phyloP scores from a whole-genome alignment of 92 coral and sea anemone genomes.

The Palythoa grandis region DNA sequence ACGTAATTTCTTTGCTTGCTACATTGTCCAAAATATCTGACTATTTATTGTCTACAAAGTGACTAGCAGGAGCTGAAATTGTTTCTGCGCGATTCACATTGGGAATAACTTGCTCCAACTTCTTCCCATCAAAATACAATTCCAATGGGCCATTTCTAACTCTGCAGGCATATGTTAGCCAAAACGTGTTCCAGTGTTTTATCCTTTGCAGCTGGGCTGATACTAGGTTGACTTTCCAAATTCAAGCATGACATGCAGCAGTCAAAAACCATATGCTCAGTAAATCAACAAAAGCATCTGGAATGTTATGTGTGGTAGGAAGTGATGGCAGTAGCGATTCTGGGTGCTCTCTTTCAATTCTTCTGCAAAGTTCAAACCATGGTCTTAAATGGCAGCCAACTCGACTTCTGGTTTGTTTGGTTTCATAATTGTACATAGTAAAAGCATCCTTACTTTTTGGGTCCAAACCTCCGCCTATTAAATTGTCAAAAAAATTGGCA shows the following conservation, averaged over 20 bases:
- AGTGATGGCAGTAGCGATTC: conserved; percentile 40
- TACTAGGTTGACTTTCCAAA: neutral
- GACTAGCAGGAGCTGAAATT: conserved; percentile 42
- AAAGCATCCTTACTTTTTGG: conserved; percentile 33
- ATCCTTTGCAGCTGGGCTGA: conserved; percentile 48
- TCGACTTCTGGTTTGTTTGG: conserved; percentile 32
- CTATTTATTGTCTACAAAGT: neutral
- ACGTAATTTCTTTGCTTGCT: neutral
- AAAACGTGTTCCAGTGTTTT: conserved; percentile 22
- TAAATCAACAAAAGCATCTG: conserved; percentile 39
- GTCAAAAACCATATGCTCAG: neutral
- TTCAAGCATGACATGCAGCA: neutral
- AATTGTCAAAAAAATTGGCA: no score
- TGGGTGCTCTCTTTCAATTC: neutral
- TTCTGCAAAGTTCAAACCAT: conserved; percentile 37
- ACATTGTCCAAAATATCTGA: neutral
- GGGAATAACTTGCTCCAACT: conserved; percentile 35
- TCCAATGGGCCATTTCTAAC: conserved; percentile 21
- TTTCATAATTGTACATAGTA: conserved; percentile 46
- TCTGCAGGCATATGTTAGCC: neutral
- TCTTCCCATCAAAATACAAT: conserved; percentile 37
- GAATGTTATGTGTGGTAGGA: conserved; percentile 32
- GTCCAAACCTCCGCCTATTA: conserved; percentile 1
- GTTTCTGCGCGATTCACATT: conserved; percentile 34
- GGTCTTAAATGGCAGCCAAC: conserved; percentile 38